Base-by-base conservation (phyloP, 2,113 vertebrate species). In the Colinus virginianus region DNA sequence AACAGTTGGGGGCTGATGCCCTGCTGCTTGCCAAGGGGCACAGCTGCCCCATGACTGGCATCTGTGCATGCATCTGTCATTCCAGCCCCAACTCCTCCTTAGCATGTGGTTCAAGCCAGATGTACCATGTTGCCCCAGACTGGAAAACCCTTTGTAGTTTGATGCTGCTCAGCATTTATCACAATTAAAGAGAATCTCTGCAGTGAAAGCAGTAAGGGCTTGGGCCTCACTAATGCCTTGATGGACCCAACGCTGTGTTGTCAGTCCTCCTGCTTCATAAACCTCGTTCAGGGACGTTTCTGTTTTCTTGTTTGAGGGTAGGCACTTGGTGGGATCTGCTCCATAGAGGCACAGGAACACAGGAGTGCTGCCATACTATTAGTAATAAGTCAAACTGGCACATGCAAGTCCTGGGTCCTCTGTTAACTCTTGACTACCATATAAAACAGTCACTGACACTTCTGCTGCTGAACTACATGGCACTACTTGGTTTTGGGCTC, bases 41-140 rank as follows among this genome's bases (percentile, higher is more conserved):
- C 23, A 9, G 80, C 91, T 96, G 93, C 43, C 59, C 68, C 8
- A 4, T 30, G 78, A 5, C 1, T 6, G 68, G 75, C 94, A 94
- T 95, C 91, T 96, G 95, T 86, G 77, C 13, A 0, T 18, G 64
- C 94, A 95, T 93, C 96, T 95, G 94, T 72, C 87, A 43, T 46
- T 1, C 1, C 0, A 69, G 82, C 63, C 59, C 71, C 4, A 2
- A 63, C 45, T 63, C 64, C 78, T 80, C 71, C 93, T 88, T 1
- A 0, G 82, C 84, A 80, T 72, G 96, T 83, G 96, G 63, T 67
- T 63, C 71, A 61, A 71, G 70, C 34, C 3, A 0, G 3, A 7
- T 1, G 20, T 28, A 1, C 17, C 7, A 2, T 1, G 0, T 59
- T 23, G 43, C 64, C 79, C 87, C 75, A 30, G 45, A 7, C 36